Evolutionary conservation across 2,113 vertebrate species (phyloP).

Genomic region (Oreotrochilus melanogaster): DNA sequence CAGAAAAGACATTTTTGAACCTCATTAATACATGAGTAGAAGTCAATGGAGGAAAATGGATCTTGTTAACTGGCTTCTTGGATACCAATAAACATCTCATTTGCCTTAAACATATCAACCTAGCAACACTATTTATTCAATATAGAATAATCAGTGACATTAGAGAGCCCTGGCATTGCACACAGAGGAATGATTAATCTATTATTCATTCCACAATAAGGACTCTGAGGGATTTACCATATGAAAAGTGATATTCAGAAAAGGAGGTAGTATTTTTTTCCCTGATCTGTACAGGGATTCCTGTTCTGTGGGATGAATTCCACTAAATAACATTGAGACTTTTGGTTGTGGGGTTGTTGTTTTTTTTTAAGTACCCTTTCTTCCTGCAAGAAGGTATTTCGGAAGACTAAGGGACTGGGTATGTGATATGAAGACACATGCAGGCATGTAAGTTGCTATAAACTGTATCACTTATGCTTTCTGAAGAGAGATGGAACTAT

Average conservation of each 20-base stretch:
- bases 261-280: not conserved
- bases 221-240: conserved; percentile 46
- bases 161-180: conserved; percentile 44
- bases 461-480: not conserved
- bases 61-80: conserved; percentile 74
- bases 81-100: conserved; percentile 75
- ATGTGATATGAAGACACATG: not conserved
- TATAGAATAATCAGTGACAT: conserved; percentile 73
- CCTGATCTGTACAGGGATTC: conserved; percentile 47
- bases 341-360: not conserved
- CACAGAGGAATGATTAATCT: conserved; percentile 70
- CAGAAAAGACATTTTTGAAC: conserved; percentile 74
- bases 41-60: conserved; percentile 73
- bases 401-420: not conserved
- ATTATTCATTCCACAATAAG: conserved; percentile 69
- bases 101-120: conserved; percentile 74
- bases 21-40: conserved; percentile 76
- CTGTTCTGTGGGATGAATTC: conserved; percentile 47
- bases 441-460: not conserved
- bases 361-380: not conserved
- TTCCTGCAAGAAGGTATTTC: not conserved
- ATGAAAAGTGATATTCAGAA: conserved; percentile 56
- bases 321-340: not conserved
- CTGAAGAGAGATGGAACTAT: not conserved
- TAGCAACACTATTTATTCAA: conserved; percentile 73